phyloP scores from a whole-genome alignment of 2,113 vertebrate genomes.

The Anthoscopus minutus region DNA sequence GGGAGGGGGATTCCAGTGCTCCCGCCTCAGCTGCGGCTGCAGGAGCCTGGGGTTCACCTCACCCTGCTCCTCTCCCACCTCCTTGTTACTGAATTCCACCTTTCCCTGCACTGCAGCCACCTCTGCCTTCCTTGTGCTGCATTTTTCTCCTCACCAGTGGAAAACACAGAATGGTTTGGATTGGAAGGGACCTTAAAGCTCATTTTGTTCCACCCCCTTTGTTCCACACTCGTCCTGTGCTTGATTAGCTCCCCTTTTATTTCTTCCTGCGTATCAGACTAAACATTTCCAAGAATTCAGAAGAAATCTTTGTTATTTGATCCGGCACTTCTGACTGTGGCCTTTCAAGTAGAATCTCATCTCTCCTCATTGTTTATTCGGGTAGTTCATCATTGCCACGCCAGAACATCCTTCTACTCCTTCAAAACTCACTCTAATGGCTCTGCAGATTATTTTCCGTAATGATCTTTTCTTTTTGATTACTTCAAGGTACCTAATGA shows the following conservation, averaged over 20 bases:
- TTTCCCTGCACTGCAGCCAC: background rate
- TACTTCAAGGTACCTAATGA: background rate
- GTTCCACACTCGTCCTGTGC: background rate
- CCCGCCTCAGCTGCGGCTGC: background rate
- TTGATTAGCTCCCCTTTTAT: background rate
- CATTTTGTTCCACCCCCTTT: background rate
- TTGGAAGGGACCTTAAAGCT: background rate
- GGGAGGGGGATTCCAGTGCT: background rate
- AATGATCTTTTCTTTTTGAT: background rate
- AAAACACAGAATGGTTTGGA: background rate
- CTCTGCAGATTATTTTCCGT: background rate
- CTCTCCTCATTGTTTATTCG: background rate
- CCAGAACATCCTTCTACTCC: background rate
- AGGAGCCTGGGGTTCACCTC: background rate
- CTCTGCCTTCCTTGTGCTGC: accelerated
- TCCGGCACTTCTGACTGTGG: background rate
- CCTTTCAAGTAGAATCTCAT: background rate
- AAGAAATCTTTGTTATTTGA: background rate
- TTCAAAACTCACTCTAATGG: background rate
- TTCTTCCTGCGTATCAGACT: background rate
- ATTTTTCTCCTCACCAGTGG: background rate
- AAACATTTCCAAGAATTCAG: background rate
- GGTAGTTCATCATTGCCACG: background rate
- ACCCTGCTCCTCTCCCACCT: background rate
- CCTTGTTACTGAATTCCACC: accelerated